Conservation (phyloP, 2,797 vertebrate species). For the Spizella passerina region DNA sequence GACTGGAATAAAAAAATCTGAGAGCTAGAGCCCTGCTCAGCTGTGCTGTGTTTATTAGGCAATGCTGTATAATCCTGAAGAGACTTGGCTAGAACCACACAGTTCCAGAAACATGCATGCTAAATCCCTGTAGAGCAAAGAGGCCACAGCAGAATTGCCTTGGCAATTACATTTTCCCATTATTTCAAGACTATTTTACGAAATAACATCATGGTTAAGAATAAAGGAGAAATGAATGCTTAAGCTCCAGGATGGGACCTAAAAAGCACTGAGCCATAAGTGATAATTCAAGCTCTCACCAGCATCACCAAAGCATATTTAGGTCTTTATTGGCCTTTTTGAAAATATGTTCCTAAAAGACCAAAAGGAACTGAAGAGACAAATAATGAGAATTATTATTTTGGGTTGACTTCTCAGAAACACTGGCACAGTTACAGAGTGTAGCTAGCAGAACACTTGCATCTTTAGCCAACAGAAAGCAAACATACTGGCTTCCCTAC, state of each 20-base stretch:
- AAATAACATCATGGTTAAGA: neutral
- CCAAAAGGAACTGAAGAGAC: neutral
- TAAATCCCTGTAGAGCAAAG: neutral
- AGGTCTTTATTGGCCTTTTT: neutral
- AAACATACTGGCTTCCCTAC: neutral
- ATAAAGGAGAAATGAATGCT: neutral
- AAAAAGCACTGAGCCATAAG: neutral
- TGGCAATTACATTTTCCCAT: neutral
- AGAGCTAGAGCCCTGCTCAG: neutral
- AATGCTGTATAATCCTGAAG: neutral
- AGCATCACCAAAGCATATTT: neutral
- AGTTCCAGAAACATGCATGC: neutral
- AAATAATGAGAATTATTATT: slow-evolving; percentile 1
- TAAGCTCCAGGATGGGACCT: neutral
- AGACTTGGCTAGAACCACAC: neutral
- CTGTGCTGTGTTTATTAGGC: neutral
- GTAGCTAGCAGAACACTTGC: neutral
- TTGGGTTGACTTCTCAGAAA: slow-evolving; percentile 20
- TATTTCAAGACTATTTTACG: neutral
- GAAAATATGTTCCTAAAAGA: neutral
- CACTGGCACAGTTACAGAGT: neutral
- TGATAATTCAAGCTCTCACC: neutral
- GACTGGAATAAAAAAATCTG: neutral
- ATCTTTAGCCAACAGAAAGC: neutral
- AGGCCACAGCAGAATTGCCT: neutral